Percentiles rank a stretch among this genome's conserved stretches.
Evolutionary conservation across 2,113 vertebrate species (phyloP).

Genomic region (Falcunculus frontatus): DNA sequence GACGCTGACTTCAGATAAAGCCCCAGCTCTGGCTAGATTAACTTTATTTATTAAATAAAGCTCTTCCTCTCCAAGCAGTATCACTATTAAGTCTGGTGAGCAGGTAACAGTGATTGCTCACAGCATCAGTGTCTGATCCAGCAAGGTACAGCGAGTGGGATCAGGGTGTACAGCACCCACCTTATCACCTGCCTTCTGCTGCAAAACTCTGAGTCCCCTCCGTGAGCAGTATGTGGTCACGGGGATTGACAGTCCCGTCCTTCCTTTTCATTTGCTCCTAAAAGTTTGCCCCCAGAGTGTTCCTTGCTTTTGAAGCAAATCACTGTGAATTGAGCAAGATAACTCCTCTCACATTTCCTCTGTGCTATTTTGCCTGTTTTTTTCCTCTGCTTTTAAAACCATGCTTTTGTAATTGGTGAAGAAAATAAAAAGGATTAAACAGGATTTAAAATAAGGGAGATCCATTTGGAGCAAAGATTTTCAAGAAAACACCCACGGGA

Average conservation of each 20-base stretch:
- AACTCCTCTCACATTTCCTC: not conserved
- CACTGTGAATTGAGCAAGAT: not conserved
- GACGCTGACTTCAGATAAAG: not conserved
- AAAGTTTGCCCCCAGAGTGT: not conserved
- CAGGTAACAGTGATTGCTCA: not conserved
- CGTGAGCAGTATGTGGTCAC: not conserved
- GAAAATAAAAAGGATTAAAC: not conserved
- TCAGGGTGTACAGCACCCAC: rapidly evolving
- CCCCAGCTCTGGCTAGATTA: not conserved
- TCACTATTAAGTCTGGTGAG: not conserved
- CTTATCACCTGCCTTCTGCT: not conserved
- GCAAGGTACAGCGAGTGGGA: not conserved
- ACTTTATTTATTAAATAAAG: not conserved
- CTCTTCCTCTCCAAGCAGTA: not conserved
- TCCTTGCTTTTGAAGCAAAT: not conserved
- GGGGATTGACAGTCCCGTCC: not conserved
- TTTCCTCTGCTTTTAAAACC: not conserved
- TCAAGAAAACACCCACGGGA: not conserved
- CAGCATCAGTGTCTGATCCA: not conserved
- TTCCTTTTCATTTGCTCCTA: not conserved
- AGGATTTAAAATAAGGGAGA: not conserved
- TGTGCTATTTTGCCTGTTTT: not conserved
- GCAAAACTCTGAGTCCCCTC: not conserved
- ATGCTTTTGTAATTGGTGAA: not conserved
- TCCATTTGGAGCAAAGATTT: not conserved